phyloP scores from a whole-genome alignment of 2,113 vertebrate genomes.

The Leptobrachium ailaonicum region DNA sequence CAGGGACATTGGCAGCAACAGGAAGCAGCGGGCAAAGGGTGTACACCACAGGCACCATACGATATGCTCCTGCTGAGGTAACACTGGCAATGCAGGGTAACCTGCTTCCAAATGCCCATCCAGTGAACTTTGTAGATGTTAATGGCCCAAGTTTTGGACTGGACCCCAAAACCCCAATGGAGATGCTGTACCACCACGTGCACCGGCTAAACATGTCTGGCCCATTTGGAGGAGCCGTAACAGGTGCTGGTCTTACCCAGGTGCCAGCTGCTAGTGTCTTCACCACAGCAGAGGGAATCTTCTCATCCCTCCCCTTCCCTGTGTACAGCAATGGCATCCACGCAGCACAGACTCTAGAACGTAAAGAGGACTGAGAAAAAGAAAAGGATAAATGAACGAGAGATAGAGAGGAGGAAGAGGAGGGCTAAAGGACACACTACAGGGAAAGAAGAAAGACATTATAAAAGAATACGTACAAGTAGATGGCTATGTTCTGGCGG shows the following conservation, averaged over 20 bases:
- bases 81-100: constrained; percentile 95
- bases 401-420: constrained; percentile 23
- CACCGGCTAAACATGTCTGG: constrained; percentile 97
- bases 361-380: constrained; percentile 89
- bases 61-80: constrained; percentile 96
- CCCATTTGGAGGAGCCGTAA: constrained; percentile 83
- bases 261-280: constrained; percentile 93
- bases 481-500: constrained; percentile 28
- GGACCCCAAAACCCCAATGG: constrained; percentile 99
- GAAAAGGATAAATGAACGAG: constrained; percentile 7
- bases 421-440: constrained; percentile 37
- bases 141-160: constrained; percentile 88
- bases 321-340: constrained; percentile 99
- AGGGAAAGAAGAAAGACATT: constrained; percentile 39
- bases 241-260: constrained; percentile 85
- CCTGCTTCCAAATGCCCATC: constrained; percentile 88
- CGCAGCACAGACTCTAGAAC: constrained; percentile 92
- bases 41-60: constrained; percentile 98
- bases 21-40: constrained; percentile 89
- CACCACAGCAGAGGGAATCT: constrained; percentile 95
- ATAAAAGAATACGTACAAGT: constrained; percentile 23
- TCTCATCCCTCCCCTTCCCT: constrained; percentile 96
- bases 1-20: constrained; percentile 85
- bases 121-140: constrained; percentile 96
- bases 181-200: constrained; percentile 99